Base-by-base conservation (phyloP, 1,140 invertebrate species). In the Pinna nobilis region DNA sequence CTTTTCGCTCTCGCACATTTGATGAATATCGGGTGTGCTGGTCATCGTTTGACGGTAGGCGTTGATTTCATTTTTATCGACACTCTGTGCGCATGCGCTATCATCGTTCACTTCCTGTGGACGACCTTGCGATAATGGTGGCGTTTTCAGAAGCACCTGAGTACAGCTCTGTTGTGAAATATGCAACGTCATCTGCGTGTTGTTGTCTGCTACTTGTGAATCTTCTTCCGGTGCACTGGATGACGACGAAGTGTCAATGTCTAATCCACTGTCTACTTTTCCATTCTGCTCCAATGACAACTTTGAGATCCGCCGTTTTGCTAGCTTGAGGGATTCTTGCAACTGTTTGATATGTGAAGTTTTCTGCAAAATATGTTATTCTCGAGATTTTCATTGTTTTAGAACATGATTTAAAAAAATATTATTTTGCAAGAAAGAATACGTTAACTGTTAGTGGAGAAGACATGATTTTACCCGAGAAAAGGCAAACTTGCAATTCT, bases 321-420 rank as follows among this genome's bases (percentile, higher is more conserved):
- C 77, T 57, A 37, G 80, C 49, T 44, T 37, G 20, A 83, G 57
- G 33, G 77, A 76, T 15, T 67, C 4, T 64, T 83, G 67, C 3
- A 83, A 63, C 0, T 67, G 57, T 30, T 78, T 67, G 41, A 83
- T 76, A n/a, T 59, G 57, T 1, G 35, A 20, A 23, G 77, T 63
- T 75, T 82, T 83, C 82, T 83, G 76, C 1, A 77, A 79, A 51
- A 51, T 74, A 28, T 18, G 33, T n/a, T n/a, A n/a, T n/a, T n/a
- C n/a, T n/a, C n/a, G n/a, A n/a, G n/a, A n/a, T n/a, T n/a, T n/a
- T n/a, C n/a, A n/a, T n/a, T n/a, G n/a, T n/a, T n/a, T n/a, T n/a
- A n/a, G n/a, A n/a, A n/a, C n/a, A n/a, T n/a, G n/a, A n/a, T n/a
- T n/a, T n/a, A n/a, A n/a, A n/a, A n/a, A n/a, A n/a, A n/a, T n/a